These are phyloP conservation scores for Pogonomyrmex californicus DNA, from an alignment of 1,140 invertebrate species.

Conservation along the genomic window DNA sequence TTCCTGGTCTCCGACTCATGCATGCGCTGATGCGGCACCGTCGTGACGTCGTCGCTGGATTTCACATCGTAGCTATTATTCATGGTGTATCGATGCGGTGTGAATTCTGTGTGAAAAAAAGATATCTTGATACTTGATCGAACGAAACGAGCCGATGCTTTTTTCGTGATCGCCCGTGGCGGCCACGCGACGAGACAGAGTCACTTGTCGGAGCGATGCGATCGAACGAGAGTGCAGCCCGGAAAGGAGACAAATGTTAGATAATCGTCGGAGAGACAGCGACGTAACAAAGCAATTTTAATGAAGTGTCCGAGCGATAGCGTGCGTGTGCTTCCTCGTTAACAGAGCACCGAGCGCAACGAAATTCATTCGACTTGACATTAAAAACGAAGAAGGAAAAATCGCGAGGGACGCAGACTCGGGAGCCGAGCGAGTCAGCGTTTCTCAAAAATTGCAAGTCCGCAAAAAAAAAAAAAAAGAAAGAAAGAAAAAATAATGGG, in stretches of 20 bases:
- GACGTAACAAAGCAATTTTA: background rate
- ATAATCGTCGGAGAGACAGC: background rate
- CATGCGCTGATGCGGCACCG: conserved; percentile 32
- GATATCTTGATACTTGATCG: background rate
- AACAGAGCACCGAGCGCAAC: too few species aligned
- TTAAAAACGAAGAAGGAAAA: too few species aligned
- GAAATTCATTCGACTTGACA: background rate
- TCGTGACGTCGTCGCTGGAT: conserved; percentile 39
- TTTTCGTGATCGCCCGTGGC: too few species aligned
- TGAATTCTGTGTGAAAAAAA: conserved; percentile 34
- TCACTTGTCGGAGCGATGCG: background rate
- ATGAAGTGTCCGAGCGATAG: background rate
- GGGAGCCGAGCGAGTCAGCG: background rate
- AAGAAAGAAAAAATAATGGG: too few species aligned
- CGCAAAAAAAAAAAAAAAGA: too few species aligned
- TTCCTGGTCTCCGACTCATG: conserved; percentile 46
- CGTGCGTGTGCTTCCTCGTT: background rate
- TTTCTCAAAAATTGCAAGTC: background rate
- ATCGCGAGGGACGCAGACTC: too few species aligned
- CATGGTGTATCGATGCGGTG: conserved; percentile 59
- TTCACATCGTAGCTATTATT: conserved; percentile 29
- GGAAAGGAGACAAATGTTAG: conserved; percentile 10
- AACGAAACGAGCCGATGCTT: too few species aligned
- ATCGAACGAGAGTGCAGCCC: background rate
- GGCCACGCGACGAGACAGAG: too few species aligned